A percentile compares a stretch with the other conserved stretches of the same genome.
Conservation (phyloP, 2,113 vertebrate species). For the Falcunculus frontatus region DNA sequence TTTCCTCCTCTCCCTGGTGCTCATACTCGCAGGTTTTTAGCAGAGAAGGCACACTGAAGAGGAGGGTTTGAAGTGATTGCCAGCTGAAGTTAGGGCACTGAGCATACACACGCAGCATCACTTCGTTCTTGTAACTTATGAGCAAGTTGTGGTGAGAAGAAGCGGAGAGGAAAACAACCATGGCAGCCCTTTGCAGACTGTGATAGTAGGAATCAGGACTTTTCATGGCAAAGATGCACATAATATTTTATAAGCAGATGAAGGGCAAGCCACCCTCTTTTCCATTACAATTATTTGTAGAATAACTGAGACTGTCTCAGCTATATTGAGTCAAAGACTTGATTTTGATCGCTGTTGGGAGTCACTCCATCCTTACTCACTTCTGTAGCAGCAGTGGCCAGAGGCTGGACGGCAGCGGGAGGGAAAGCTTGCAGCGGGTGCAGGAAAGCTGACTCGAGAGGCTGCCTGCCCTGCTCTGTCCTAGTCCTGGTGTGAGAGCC, state of each 20-base stretch:
- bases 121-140: neutral
- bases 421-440: rapidly evolving
- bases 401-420: rapidly evolving
- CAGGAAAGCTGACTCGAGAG: neutral
- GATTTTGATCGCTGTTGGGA: neutral
- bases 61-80: neutral
- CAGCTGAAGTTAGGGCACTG: neutral
- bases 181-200: neutral
- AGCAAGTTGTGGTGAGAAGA: neutral
- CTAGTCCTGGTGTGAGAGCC: neutral
- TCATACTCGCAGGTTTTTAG: neutral
- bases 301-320: neutral
- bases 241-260: neutral
- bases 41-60: neutral
- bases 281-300: neutral
- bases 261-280: neutral
- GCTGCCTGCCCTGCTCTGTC: neutral
- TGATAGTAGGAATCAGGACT: neutral
- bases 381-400: neutral
- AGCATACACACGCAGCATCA: neutral
- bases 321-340: neutral
- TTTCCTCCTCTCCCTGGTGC: neutral
- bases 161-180: neutral
- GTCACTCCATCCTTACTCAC: neutral
- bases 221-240: rapidly evolving